A percentile compares a stretch with the other conserved stretches of the same genome.
These are phyloP conservation scores for Eulemur rubriventer DNA, from an alignment of 2,797 vertebrate genomes.

Conservation along the genomic window DNA sequence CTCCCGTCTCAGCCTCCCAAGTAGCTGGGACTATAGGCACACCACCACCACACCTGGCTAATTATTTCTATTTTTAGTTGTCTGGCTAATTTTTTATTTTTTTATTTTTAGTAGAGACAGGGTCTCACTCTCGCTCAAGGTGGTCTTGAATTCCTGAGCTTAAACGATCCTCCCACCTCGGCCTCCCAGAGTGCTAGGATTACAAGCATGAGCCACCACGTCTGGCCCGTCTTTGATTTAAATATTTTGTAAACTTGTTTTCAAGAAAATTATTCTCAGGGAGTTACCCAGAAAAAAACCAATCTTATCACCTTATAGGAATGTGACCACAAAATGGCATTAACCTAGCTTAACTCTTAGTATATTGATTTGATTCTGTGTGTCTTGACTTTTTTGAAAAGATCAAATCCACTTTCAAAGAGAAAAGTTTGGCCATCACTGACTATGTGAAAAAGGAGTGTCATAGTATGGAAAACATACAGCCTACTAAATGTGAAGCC, in stretches of 20 bases:
- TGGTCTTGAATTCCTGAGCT: too few species aligned
- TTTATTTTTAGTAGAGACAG: too few species aligned
- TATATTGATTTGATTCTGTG: background rate
- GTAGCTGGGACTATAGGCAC: too few species aligned
- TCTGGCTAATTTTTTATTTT: too few species aligned
- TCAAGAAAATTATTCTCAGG: background rate
- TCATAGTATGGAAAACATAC: accelerated
- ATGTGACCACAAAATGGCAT: background rate
- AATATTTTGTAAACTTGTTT: background rate
- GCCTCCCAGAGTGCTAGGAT: too few species aligned
- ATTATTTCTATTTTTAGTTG: too few species aligned
- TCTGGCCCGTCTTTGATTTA: background rate
- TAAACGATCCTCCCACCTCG: too few species aligned
- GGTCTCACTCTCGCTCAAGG: too few species aligned
- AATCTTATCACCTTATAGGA: background rate
- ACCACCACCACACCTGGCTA: too few species aligned
- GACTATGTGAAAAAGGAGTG: background rate
- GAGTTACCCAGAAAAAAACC: background rate
- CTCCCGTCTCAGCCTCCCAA: too few species aligned
- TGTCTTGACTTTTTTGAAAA: background rate
- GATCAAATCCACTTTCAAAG: background rate
- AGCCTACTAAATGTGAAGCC: too few species aligned
- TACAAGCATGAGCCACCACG: too few species aligned
- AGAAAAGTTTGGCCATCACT: background rate
- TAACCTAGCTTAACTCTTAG: background rate